Evolutionary conservation across 92 coral and sea anemone species (phyloP), one percentile per base, ranked within the genome.

Genomic region (Pocillopora meandrina): DNA sequence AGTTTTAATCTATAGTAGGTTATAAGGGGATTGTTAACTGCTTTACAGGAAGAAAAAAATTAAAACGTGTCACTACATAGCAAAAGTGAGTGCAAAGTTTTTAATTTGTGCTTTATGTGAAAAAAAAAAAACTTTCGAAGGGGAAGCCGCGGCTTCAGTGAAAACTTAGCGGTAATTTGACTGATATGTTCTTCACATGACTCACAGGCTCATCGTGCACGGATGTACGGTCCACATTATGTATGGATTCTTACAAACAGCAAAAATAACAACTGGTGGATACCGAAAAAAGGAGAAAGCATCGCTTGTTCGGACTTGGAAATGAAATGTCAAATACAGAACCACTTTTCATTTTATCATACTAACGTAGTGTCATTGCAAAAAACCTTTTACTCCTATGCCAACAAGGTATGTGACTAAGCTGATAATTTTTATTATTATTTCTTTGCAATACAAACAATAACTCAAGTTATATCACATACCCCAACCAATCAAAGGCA

Each of bases 211-310:
- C 90, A 91, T 72, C 92, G 82, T 34, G 81, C 70, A 10, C 84
- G 80, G 56, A 88, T 97, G 93, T 90, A 95, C 69, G 99, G 99
- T 56, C 99, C 99, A 0, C 99, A 97, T 35, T 94, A 90, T 66
- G 97, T 97, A 8, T 97, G 99, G 99, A 90, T 97, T 23, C 79
- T 92, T 57, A 62, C 82, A 67, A 77, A 74, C 80, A 87, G 92
- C 18, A 4, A 18, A 23, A 90, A 87, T 61, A 86, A 77, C 62
- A 88, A 85, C 2, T 97, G 95, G 92, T 97, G 99, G 99, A 73
- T 69, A 52, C 98, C 97, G 9, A 20, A 78, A 12, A 8, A 87
- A 35, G 65, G 59, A 2, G 98, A 97, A 67, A 75, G 79, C 21
- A 81, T 88, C 19, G 94, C 89, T 0, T 97, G 99, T 68, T 72